Conservation (phyloP, 2,113 vertebrate species). For the Urocitellus parryii region DNA sequence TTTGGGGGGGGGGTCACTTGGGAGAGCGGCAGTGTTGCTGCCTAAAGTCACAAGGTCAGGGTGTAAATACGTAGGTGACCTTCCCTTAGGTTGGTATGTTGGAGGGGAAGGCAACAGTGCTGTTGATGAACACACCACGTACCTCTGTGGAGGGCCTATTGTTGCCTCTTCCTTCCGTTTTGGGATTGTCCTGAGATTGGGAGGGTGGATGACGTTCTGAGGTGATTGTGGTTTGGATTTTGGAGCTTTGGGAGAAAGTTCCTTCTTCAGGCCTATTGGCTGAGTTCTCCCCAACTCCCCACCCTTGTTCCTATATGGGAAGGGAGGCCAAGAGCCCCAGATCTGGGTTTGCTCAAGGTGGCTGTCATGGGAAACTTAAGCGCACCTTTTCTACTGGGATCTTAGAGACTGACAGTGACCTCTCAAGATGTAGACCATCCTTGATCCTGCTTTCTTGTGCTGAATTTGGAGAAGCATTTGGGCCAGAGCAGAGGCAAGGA, state of each 20-base stretch:
- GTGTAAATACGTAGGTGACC: not conserved
- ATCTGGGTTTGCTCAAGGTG: not conserved
- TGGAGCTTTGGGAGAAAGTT: not conserved
- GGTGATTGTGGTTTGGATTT: not conserved
- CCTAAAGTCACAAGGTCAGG: not conserved
- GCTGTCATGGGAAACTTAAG: not conserved
- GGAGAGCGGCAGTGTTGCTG: not conserved
- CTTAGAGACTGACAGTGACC: not conserved
- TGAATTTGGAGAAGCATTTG: not conserved
- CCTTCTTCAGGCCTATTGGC: too few species aligned
- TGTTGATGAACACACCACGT: too few species aligned
- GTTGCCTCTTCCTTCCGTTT: not conserved
- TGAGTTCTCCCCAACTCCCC: not conserved
- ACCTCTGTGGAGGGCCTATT: not conserved
- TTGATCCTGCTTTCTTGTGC: not conserved
- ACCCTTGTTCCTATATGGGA: not conserved
- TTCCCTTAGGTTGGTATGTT: not conserved
- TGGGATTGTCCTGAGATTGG: not conserved
- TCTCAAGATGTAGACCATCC: not conserved
- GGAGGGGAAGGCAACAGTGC: not conserved
- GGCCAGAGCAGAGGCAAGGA: not conserved
- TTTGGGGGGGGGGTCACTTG: not conserved
- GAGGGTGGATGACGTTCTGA: not conserved
- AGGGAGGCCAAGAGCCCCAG: not conserved
- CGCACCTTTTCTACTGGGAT: not conserved